phyloP scores from a whole-genome alignment of 1,140 invertebrate species.

The honey bee (Apis mellifera) region DNA sequence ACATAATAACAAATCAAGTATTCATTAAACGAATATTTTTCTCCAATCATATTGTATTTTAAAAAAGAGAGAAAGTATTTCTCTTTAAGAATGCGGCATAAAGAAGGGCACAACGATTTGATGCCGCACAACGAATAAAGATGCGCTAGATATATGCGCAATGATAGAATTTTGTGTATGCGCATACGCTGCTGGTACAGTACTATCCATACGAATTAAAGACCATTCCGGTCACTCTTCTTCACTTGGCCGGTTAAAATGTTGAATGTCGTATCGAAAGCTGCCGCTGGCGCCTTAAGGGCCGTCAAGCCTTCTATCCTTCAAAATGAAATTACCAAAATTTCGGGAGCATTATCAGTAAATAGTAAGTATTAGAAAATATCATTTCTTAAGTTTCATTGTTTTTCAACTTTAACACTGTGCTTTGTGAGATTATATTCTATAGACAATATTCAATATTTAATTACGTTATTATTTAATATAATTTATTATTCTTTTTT shows the following conservation, averaged over 20 bases:
- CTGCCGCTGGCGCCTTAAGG: conserved; percentile 83
- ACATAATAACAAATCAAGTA: background rate
- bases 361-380: conserved; percentile 82
- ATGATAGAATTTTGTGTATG: background rate
- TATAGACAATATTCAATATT: background rate
- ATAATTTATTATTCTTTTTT: background rate
- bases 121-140: too few species aligned
- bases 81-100: conserved; percentile 9
- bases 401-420: background rate
- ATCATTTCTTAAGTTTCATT: background rate
- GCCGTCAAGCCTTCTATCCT: conserved; percentile 83
- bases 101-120: background rate
- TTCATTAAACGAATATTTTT: background rate
- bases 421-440: background rate
- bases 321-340: conserved; percentile 82
- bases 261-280: conserved; percentile 84
- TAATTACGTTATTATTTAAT: background rate
- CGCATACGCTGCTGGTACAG: conserved; percentile 18
- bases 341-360: conserved; percentile 80
- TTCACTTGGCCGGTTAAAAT: conserved; percentile 82
- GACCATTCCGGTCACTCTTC: conserved; percentile 67
- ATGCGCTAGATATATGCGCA: conserved; percentile 18
- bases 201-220: conserved; percentile 24
- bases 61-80: background rate
- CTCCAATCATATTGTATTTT: background rate